Evolutionary conservation across 2,113 vertebrate genomes (phyloP).

Genomic region (Anser brachyrhynchus): DNA sequence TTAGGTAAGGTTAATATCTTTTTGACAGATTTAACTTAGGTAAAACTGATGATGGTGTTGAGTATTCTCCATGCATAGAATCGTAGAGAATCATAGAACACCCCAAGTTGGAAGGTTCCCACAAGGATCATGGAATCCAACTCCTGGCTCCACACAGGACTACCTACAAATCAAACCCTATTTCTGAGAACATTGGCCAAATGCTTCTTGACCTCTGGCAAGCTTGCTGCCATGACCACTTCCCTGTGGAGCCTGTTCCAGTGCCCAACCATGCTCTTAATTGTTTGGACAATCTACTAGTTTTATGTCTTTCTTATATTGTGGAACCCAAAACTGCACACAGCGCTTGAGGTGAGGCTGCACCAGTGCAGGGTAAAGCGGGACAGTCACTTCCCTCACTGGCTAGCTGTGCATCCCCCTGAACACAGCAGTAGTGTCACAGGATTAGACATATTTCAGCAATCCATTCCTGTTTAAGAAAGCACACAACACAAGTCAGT

Average conservation of each 20-base stretch:
- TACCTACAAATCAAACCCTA: background rate
- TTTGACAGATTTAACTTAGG: background rate
- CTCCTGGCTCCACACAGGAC: background rate
- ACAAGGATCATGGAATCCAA: background rate
- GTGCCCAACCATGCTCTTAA: background rate
- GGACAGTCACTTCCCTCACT: background rate
- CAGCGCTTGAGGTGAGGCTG: background rate
- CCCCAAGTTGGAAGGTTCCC: background rate
- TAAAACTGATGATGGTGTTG: background rate
- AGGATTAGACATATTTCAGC: background rate
- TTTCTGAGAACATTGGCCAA: background rate
- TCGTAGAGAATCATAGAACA: background rate
- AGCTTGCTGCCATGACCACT: background rate
- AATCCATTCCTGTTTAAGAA: background rate
- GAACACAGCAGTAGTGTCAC: background rate
- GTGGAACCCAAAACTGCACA: background rate
- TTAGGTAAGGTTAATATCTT: background rate
- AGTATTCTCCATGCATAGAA: background rate
- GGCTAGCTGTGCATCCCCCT: background rate
- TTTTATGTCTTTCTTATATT: background rate
- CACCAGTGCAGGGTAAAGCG: too few species aligned
- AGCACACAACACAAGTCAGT: background rate
- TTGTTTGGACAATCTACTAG: background rate
- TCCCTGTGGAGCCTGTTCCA: background rate
- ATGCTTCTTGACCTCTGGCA: background rate